Evolutionary conservation across 2,888 invertebrate species (phyloP), one percentile per base, ranked within the genome.

Genomic region (Halictus ligatus): DNA sequence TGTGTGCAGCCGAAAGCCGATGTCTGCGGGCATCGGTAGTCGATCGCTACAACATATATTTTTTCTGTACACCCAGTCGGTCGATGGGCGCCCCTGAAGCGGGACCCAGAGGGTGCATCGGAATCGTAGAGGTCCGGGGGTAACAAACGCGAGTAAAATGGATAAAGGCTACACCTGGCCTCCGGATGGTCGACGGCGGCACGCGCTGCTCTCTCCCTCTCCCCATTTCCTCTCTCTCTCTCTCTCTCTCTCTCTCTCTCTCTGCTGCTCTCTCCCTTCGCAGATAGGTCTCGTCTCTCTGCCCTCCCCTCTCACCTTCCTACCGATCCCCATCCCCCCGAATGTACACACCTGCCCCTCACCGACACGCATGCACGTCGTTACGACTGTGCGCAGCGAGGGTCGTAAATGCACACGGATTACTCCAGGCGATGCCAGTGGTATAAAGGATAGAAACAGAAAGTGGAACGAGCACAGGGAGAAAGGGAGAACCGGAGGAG

Each of bases 111-210:
- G 91, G 91, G 90, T 90, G 91, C 91, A 91, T 90, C 91, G 92
- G 92, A 91, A 91, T 91, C 91, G 91, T 81, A 89, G 89, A 89
- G 91, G 91, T 92, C 87, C 91, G 90, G 89, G 91, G 91, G 91
- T 91, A 91, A 91, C 89, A 91, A 91, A 91, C 93, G 92, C 92
- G 93, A 92, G 92, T 93, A 93, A 93, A 94, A 93, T 92, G 94
- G 92, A 94, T 94, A 93, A 94, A 94, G 93, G 92, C 91, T 94
- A 94, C 94, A 94, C 94, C 94, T 94, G 94, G 94, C 93, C 94
- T 94, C 94, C 94, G 94, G 94, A 94, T 94, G 94, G 93, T 94
- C 93, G 92, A 92, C 89, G 92, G 89, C 92, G 93, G 93, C 93
- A 93, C 93, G 92, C 92, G 92, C 91, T 90, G 75, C 81, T 88